Percentiles rank a stretch among this genome's conserved stretches.
Conservation (phyloP, 2,113 vertebrate genomes). For the Amphiprion ocellaris region DNA sequence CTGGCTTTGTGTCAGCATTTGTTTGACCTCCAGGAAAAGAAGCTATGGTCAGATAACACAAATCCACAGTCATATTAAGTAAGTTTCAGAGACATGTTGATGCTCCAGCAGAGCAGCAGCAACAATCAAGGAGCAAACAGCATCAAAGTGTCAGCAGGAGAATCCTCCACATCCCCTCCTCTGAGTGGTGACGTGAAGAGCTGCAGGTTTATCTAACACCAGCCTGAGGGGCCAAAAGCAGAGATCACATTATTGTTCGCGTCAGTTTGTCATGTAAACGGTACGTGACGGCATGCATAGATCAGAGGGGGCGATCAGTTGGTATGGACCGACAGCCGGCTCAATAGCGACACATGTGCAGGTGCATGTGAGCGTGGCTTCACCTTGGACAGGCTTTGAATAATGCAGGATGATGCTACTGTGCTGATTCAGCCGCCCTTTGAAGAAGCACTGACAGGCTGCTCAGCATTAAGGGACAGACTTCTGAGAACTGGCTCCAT, state of each 20-base stretch:
- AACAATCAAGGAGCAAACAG: too few species aligned
- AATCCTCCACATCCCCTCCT: too few species aligned
- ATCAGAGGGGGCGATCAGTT: constrained; percentile 14
- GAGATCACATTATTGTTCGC: background rate
- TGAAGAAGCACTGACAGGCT: background rate
- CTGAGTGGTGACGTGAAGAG: too few species aligned
- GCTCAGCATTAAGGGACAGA: constrained; percentile 3
- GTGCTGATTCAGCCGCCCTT: constrained; percentile 13
- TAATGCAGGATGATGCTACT: background rate
- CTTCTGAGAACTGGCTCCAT: constrained; percentile 6
- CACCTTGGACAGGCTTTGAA: constrained; percentile 3
- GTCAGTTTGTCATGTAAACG: constrained; percentile 11
- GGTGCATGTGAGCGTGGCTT: constrained; percentile 21
- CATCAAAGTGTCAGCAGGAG: too few species aligned
- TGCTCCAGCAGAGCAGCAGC: too few species aligned
- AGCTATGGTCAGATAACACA: too few species aligned
- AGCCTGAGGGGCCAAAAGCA: constrained; percentile 9
- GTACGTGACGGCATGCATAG: background rate
- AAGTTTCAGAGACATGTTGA: too few species aligned
- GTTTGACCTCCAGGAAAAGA: too few species aligned
- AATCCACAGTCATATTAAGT: too few species aligned
- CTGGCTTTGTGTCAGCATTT: too few species aligned
- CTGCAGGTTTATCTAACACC: constrained; percentile 1
- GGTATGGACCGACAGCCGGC: constrained; percentile 4
- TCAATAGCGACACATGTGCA: constrained; percentile 26